phyloP scores from a whole-genome alignment of 2,113 vertebrate genomes.

The Cottus gobio region DNA sequence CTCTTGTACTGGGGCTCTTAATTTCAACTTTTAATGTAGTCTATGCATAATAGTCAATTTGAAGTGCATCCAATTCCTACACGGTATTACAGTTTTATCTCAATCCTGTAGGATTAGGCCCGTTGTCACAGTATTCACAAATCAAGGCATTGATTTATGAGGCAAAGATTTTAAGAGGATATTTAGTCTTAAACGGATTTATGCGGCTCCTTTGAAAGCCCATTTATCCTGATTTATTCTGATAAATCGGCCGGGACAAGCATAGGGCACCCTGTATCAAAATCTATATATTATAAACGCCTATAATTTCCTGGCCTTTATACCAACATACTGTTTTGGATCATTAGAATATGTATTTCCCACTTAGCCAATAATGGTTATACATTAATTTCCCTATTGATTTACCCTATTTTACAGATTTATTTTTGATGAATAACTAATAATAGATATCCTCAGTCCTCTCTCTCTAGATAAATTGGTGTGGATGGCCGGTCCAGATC shows the following conservation, averaged over 20 bases:
- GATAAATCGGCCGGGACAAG: not conserved
- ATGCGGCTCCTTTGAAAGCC: constrained; percentile 9
- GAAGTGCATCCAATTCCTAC: constrained; percentile 31
- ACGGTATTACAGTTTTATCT: constrained; percentile 45
- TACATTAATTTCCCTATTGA: not conserved
- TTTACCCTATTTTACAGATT: not conserved
- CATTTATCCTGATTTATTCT: constrained; percentile 25
- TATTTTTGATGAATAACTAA: not conserved
- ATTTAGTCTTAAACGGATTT: constrained; percentile 44
- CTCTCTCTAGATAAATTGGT: not conserved
- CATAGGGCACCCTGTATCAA: not conserved
- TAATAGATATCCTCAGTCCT: not conserved
- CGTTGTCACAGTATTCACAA: constrained; percentile 32
- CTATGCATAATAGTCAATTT: not conserved
- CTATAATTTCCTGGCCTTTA: not conserved
- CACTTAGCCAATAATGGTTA: not conserved
- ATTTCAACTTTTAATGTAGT: not conserved
- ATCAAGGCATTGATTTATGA: constrained; percentile 49
- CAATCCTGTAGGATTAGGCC: constrained; percentile 38
- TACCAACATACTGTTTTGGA: not conserved
- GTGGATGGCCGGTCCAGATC: not conserved
- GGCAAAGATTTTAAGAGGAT: constrained; percentile 50
- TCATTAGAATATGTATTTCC: not conserved
- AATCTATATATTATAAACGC: not conserved
- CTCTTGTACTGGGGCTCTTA: not conserved